A percentile compares a stretch with the other conserved stretches of the same genome.
These are phyloP conservation scores for Gisinianus flammeolus DNA, from an alignment of 2,888 invertebrate genomes.

Conservation along the genomic window DNA sequence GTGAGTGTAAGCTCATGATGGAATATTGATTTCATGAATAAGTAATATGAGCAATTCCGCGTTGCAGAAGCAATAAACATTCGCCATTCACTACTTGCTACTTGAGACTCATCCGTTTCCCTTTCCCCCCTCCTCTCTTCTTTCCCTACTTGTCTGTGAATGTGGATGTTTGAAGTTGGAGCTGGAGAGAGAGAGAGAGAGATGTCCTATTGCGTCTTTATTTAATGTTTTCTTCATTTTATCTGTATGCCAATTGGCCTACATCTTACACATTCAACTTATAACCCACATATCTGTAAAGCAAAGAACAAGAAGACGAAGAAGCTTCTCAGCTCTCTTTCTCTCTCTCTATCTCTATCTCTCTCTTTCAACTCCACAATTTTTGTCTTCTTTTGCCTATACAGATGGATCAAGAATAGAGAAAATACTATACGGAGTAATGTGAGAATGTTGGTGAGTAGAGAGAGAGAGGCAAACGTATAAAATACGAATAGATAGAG, in stretches of 20 bases:
- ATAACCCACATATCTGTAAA: no score
- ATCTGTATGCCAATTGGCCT: slow-evolving; percentile 16
- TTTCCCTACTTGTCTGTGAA: neutral
- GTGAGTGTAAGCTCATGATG: slow-evolving; percentile 42
- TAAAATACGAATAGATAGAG: no score
- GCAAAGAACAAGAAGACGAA: no score
- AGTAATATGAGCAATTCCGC: slow-evolving; percentile 43
- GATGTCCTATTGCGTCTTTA: slow-evolving; percentile 14
- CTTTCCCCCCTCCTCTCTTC: slow-evolving; percentile 15
- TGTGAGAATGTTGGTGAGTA: no score
- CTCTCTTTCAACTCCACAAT: no score
- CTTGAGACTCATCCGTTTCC: slow-evolving; percentile 31
- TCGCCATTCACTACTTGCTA: slow-evolving; percentile 15
- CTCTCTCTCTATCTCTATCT: no score
- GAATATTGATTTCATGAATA: slow-evolving; percentile 53
- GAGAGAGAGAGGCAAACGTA: no score
- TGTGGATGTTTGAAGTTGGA: neutral
- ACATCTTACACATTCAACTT: no score
- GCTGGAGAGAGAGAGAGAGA: neutral
- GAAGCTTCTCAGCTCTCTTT: no score
- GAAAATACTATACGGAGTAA: no score
- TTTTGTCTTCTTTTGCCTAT: neutral
- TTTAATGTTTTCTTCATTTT: slow-evolving; percentile 17
- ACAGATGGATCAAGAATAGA: neutral
- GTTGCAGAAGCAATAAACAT: slow-evolving; percentile 50